Conservation (phyloP, 2,797 vertebrate species). For the Danio kyathit region DNA sequence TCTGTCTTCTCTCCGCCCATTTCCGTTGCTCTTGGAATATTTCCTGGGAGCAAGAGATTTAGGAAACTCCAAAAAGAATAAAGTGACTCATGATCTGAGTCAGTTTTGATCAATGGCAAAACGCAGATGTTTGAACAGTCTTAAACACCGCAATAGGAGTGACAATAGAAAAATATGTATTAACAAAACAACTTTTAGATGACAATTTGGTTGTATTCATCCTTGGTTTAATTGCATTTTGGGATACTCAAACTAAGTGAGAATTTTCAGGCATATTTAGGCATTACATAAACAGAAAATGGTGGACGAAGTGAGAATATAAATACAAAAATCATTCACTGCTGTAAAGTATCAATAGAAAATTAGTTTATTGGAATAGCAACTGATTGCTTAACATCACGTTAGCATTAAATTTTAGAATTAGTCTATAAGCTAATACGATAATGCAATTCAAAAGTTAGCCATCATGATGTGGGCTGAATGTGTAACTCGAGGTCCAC, state of each 20-base stretch:
- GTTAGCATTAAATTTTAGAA: too few species aligned
- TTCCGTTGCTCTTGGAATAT: conserved; percentile 52
- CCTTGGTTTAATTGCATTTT: not conserved
- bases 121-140: conserved; percentile 5
- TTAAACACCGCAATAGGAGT: not conserved
- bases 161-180: not conserved
- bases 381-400: too few species aligned
- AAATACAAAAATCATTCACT: not conserved
- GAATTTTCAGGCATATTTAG: not conserved
- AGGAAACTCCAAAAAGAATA: conserved; percentile 81
- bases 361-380: not conserved
- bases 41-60: conserved; percentile 70
- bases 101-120: conserved; percentile 20
- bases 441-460: too few species aligned
- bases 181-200: not conserved
- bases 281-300: not conserved
- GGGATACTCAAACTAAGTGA: not conserved
- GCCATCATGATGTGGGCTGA: too few species aligned
- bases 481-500: too few species aligned
- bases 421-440: too few species aligned
- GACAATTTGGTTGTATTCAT: not conserved
- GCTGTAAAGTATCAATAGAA: not conserved
- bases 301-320: not conserved
- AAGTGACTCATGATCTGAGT: conserved; percentile 45
- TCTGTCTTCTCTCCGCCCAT: conserved; percentile 34